Evolutionary conservation across 1,140 invertebrate genomes (phyloP).

Genomic region (Agrilus planipennis): DNA sequence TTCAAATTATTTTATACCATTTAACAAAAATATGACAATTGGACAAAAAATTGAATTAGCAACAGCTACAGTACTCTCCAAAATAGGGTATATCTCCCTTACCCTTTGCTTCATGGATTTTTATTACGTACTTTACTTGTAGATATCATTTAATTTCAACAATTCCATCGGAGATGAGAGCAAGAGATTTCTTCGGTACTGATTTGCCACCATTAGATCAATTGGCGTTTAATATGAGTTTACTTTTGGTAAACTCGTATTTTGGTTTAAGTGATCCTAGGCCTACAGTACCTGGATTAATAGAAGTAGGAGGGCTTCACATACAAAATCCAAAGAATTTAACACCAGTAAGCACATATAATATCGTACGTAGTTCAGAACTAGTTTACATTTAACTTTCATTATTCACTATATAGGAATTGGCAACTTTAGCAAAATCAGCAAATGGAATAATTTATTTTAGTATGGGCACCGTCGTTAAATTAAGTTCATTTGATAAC

Average conservation of each 20-base stretch:
- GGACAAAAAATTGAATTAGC: constrained; percentile 33
- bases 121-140: constrained; percentile 16
- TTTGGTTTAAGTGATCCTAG: constrained; percentile 42
- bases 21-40: constrained; percentile 41
- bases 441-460: constrained; percentile 35
- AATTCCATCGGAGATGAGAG: constrained; percentile 27
- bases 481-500: constrained; percentile 26
- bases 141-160: constrained; percentile 34
- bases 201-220: constrained; percentile 43
- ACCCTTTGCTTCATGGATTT: not conserved
- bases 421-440: constrained; percentile 16
- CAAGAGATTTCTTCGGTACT: constrained; percentile 39
- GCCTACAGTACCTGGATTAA: constrained; percentile 43
- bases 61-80: not conserved
- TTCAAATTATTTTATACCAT: constrained; percentile 34
- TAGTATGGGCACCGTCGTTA: constrained; percentile 35
- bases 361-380: not conserved
- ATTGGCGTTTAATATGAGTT: constrained; percentile 41
- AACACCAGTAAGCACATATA: constrained; percentile 33
- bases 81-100: constrained; percentile 1
- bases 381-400: too few relatives aligned
- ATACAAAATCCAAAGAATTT: constrained; percentile 40
- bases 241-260: constrained; percentile 50
- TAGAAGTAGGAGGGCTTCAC: constrained; percentile 53
- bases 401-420: too few relatives aligned